Conservation (phyloP, 2,113 vertebrate genomes). For the Scalopus aquaticus region DNA sequence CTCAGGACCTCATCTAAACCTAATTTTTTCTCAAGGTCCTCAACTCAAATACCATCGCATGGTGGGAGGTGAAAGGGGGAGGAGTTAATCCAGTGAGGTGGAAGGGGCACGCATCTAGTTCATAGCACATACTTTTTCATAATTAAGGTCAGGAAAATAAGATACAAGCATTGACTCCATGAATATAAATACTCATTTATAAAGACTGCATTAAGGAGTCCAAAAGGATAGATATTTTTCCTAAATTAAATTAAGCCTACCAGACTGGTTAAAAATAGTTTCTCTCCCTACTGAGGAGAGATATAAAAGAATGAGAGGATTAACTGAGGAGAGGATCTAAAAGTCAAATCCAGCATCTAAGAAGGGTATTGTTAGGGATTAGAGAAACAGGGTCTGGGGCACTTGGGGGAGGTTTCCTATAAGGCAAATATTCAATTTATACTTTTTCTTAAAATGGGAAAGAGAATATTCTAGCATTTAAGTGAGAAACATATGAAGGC, state of each 20-base stretch:
- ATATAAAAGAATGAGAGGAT: neutral
- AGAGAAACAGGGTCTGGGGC: neutral
- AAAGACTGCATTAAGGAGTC: too few relatives aligned
- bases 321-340: neutral
- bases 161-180: neutral
- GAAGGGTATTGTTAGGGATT: neutral
- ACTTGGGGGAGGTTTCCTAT: neutral
- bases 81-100: too few relatives aligned
- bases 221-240: neutral
- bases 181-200: neutral
- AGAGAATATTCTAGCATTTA: neutral
- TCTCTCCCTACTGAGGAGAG: neutral
- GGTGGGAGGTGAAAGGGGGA: too few relatives aligned
- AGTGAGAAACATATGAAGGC: neutral
- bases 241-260: neutral
- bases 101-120: neutral
- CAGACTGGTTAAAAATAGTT: neutral
- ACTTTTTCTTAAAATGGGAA: neutral
- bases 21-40: neutral
- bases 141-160: neutral
- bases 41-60: neutral
- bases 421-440: neutral
- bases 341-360: neutral
- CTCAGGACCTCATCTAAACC: neutral
- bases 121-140: neutral